phyloP scores from a whole-genome alignment of 2,888 invertebrate species.

The Megalurothrips usitatus region DNA sequence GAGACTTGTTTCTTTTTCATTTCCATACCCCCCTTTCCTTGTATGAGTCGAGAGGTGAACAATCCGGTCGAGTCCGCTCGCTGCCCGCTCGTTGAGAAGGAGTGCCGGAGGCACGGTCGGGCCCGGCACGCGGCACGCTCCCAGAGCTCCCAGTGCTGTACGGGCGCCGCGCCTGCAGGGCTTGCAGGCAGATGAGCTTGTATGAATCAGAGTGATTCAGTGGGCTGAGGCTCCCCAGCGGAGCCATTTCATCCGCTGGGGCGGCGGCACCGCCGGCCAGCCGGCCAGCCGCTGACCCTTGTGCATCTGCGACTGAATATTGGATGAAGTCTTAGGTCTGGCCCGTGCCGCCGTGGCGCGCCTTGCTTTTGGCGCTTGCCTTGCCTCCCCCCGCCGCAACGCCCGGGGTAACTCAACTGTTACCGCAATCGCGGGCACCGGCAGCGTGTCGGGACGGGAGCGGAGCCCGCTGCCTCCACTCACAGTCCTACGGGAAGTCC shows the following conservation, averaged over 20 bases:
- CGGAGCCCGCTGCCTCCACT: no score
- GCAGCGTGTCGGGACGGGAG: no score
- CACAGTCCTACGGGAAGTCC: no score
- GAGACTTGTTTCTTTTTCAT: background rate
- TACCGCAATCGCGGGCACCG: background rate
- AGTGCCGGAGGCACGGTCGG: no score
- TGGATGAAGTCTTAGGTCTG: background rate
- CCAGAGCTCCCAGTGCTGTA: no score
- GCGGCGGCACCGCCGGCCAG: background rate
- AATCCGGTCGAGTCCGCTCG: no score
- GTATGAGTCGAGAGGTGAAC: no score
- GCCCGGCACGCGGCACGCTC: no score
- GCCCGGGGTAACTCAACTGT: background rate
- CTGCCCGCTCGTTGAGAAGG: no score
- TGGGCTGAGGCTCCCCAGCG: background rate
- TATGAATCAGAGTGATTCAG: slow-evolving; percentile 3
- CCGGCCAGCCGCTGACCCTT: background rate
- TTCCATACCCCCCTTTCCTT: background rate
- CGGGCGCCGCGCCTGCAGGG: background rate
- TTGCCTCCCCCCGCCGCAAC: background rate
- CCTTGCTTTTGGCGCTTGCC: background rate
- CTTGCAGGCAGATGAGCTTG: background rate
- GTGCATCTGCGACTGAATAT: background rate
- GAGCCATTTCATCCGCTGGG: background rate
- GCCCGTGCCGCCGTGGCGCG: background rate